Conservation (phyloP, 2,113 vertebrate species). For the Aegotheles bennettii region DNA sequence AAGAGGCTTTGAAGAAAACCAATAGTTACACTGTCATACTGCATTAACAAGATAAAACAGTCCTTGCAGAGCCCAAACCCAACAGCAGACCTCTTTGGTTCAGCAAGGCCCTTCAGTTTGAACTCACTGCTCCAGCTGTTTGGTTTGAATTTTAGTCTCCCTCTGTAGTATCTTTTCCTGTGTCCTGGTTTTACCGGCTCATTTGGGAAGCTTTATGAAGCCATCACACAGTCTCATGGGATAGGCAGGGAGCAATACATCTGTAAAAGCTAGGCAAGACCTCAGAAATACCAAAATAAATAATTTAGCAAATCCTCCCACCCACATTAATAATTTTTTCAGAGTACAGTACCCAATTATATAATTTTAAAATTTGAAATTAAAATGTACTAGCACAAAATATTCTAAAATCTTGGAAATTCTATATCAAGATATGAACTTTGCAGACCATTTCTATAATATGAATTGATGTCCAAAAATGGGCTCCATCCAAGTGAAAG, state of each 20-base stretch:
- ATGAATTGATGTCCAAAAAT: not conserved
- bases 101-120: not conserved
- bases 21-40: not conserved
- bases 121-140: not conserved
- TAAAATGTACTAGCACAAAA: not conserved
- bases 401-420: not conserved
- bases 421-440: not conserved
- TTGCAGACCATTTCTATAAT: not conserved
- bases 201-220: not conserved
- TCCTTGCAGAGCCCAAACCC: not conserved
- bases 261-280: not conserved
- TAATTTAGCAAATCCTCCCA: not conserved
- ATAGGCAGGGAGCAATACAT: not conserved
- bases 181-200: not conserved
- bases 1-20: not conserved
- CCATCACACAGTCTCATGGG: not conserved
- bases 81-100: not conserved
- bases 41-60: not conserved
- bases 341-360: not conserved
- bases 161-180: not conserved
- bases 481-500: not conserved
- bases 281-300: not conserved
- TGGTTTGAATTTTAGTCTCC: not conserved
- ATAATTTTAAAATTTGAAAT: not conserved
- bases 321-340: accelerated